Evolutionary conservation across 2,797 vertebrate species (phyloP).

Genomic region (Molossus molossus): DNA sequence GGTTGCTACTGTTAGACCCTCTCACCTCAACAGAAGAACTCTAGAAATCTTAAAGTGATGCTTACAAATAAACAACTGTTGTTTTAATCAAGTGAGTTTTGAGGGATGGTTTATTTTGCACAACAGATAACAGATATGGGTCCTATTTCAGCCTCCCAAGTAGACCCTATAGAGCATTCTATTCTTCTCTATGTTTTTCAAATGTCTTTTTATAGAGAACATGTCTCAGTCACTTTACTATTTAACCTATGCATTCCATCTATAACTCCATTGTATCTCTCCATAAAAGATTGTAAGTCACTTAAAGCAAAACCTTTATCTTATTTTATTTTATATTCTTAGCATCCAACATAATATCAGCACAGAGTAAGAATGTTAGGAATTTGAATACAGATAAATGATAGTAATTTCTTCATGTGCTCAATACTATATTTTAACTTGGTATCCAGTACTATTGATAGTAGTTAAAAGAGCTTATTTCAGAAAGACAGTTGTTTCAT

Average conservation of each 20-base stretch:
- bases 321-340: background rate
- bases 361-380: background rate
- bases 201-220: background rate
- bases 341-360: background rate
- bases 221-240: background rate
- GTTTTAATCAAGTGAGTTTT: background rate
- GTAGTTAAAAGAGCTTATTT: background rate
- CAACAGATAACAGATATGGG: background rate
- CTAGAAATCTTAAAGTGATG: background rate
- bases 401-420: background rate
- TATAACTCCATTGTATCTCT: background rate
- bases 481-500: slow-evolving; percentile 4
- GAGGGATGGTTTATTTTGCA: background rate
- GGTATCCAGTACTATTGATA: background rate
- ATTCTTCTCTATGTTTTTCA: background rate
- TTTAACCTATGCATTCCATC: background rate
- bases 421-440: background rate
- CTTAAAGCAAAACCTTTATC: background rate
- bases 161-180: background rate
- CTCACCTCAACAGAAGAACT: background rate
- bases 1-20: background rate
- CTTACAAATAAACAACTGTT: background rate
- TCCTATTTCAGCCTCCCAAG: background rate
- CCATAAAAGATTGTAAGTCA: background rate
- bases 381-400: background rate